Conservation (phyloP, 2,113 vertebrate genomes). For the Paratilapia polleni region DNA sequence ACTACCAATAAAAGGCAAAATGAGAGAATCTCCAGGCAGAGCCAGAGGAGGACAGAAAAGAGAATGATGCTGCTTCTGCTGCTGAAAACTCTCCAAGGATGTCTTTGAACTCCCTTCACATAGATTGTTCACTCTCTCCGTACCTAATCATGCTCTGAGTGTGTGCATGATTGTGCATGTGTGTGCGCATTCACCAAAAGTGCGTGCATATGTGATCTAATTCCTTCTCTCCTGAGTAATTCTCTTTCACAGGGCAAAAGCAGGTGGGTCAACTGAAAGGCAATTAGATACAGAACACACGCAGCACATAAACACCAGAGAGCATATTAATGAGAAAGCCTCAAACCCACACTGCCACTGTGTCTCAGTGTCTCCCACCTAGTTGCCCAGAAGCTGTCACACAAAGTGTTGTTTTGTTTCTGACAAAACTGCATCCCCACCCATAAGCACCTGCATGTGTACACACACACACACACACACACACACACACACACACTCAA, state of each 20-base stretch:
- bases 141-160: not conserved
- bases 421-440: constrained; percentile 13
- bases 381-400: constrained; percentile 21
- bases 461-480: not conserved
- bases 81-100: constrained; percentile 13
- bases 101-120: constrained; percentile 31
- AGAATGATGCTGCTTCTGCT: not conserved
- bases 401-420: not conserved
- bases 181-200: not conserved
- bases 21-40: not conserved
- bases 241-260: not conserved
- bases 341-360: constrained; percentile 4
- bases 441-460: not conserved
- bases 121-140: constrained; percentile 15
- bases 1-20: not conserved
- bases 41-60: constrained; percentile 6
- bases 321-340: constrained; percentile 19
- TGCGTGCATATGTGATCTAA: not conserved
- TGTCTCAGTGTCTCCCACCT: not conserved
- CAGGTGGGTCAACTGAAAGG: constrained; percentile 28
- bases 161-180: not conserved
- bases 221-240: not conserved
- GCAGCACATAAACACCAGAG: not conserved
- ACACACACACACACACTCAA: constrained; percentile 9
- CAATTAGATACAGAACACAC: constrained; percentile 23